These are phyloP conservation scores for Dolichallabes microphthalmus DNA, from an alignment of 2,113 vertebrate genomes.

Conservation along the genomic window DNA sequence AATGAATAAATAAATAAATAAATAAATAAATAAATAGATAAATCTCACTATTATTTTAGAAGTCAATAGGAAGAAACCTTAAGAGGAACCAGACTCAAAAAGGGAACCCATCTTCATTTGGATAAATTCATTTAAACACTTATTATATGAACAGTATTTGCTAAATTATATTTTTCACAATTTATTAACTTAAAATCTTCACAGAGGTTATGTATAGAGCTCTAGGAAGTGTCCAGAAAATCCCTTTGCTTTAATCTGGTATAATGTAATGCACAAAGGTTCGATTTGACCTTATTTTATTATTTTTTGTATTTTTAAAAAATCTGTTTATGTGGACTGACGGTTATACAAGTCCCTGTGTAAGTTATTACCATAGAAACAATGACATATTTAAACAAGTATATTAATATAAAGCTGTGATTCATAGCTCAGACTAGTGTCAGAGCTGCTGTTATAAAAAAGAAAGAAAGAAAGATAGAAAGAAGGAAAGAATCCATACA, in stretches of 20 bases:
- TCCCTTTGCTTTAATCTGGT: not conserved
- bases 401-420: not conserved
- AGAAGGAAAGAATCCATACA: too few species aligned
- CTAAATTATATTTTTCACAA: too few species aligned
- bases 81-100: too few species aligned
- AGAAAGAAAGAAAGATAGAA: not conserved
- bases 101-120: too few species aligned
- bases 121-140: too few species aligned
- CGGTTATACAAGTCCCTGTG: not conserved
- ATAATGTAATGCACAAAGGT: not conserved
- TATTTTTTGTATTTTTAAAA: not conserved
- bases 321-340: not conserved
- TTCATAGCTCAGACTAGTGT: not conserved
- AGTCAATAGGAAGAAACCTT: too few species aligned
- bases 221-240: not conserved
- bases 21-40: too few species aligned
- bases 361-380: not conserved
- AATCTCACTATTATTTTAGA: too few species aligned
- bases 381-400: not conserved
- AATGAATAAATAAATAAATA: too few species aligned
- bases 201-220: not conserved
- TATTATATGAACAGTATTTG: too few species aligned
- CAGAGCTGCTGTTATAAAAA: not conserved
- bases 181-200: not conserved
- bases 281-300: not conserved